A percentile compares a stretch with the other conserved stretches of the same genome.
Conservation (phyloP, 2,888 invertebrate species). For the Anthoptus insignis region DNA sequence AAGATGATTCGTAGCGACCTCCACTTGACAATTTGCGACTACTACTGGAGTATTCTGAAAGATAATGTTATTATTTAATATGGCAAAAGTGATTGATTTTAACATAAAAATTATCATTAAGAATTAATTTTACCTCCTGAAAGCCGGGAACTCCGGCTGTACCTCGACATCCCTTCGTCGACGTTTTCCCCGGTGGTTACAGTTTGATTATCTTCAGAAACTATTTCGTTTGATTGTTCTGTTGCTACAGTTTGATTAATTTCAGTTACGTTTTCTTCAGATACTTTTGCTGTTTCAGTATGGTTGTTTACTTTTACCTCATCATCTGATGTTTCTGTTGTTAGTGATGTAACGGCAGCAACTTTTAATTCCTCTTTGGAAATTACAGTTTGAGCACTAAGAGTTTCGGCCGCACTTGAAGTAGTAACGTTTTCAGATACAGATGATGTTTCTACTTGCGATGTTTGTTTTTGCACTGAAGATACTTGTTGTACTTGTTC, state of each 20-base stretch:
- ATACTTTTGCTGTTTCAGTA: constrained; percentile 14
- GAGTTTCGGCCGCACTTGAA: constrained; percentile 13
- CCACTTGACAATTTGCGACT: constrained; percentile 70
- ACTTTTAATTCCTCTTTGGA: constrained; percentile 15
- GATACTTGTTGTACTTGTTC: constrained; percentile 39
- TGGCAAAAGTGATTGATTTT: neutral
- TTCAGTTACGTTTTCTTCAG: constrained; percentile 20
- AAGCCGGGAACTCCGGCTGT: constrained; percentile 88
- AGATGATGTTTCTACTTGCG: constrained; percentile 43
- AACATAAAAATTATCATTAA: neutral
- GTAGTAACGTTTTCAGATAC: constrained; percentile 43
- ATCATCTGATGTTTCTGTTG: neutral
- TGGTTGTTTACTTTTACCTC: constrained; percentile 19
- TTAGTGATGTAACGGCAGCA: constrained; percentile 13
- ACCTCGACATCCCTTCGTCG: constrained; percentile 86
- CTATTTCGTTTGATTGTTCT: constrained; percentile 36
- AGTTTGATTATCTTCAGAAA: constrained; percentile 69
- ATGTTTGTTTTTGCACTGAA: constrained; percentile 39
- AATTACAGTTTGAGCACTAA: constrained; percentile 8
- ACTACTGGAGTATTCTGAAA: constrained; percentile 75
- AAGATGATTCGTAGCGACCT: constrained; percentile 75
- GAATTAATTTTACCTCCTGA: constrained; percentile 83
- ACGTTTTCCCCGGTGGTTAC: constrained; percentile 70
- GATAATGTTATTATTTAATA: neutral
- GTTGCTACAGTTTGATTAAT: constrained; percentile 52